phyloP scores from a whole-genome alignment of 2,888 invertebrate genomes.

The Proisotoma minuta region DNA sequence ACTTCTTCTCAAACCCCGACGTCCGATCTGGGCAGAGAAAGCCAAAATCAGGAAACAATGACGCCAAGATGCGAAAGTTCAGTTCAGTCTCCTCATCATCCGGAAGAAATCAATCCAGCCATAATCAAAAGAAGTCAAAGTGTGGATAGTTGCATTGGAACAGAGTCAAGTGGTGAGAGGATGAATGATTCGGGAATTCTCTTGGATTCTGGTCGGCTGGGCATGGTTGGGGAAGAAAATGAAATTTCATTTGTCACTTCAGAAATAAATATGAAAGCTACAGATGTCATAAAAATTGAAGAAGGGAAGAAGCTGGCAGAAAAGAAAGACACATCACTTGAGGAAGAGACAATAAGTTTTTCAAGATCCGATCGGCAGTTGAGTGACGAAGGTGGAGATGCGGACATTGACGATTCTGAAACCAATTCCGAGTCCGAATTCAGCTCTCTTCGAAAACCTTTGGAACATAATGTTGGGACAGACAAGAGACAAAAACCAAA shows the following conservation, averaged over 20 bases:
- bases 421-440: constrained; percentile 1
- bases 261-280: background rate
- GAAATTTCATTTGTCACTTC: background rate
- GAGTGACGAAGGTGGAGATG: constrained; percentile 7
- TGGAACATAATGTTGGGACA: background rate
- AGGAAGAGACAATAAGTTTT: background rate
- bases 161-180: constrained; percentile 39
- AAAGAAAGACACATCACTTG: background rate
- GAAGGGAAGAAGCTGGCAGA: background rate
- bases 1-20: background rate
- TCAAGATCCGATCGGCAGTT: background rate
- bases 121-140: constrained; percentile 25
- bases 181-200: constrained; percentile 2
- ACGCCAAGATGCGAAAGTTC: background rate
- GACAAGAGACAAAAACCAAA: background rate
- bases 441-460: constrained; percentile 13
- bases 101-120: background rate
- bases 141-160: constrained; percentile 44
- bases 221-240: background rate
- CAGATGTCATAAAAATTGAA: background rate
- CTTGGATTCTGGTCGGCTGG: constrained; percentile 13
- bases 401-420: constrained; percentile 7
- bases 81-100: background rate
- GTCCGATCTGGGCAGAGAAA: background rate
- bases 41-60: too few relatives aligned